Conservation (phyloP, 53 echinoderm and acorn worm genomes). For the Echinometra lucunter region DNA sequence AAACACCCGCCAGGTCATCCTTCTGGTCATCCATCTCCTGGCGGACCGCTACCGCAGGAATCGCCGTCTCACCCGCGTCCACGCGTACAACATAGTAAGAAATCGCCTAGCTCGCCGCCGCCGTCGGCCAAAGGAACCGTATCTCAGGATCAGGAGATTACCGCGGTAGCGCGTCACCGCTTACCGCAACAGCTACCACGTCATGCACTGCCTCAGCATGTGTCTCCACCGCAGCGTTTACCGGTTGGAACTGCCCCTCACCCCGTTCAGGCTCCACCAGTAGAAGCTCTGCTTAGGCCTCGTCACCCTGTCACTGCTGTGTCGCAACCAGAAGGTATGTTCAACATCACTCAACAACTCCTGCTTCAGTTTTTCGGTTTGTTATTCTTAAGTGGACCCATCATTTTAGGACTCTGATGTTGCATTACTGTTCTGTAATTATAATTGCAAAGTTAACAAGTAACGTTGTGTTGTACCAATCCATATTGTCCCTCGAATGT, state of each 20-base stretch:
- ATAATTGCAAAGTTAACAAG: no score
- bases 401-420: not conserved
- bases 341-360: not conserved
- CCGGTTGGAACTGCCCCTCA: not conserved
- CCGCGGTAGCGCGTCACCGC: not conserved
- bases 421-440: no score
- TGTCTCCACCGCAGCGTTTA: constrained; percentile 7
- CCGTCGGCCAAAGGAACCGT: not conserved
- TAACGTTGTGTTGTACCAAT: no score
- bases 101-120: constrained; percentile 18
- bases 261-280: not conserved
- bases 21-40: not conserved
- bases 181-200: constrained; percentile 14
- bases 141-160: not conserved
- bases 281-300: not conserved
- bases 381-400: not conserved
- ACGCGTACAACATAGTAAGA: constrained; percentile 24
- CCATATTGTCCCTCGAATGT: no score
- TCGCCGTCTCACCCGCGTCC: constrained; percentile 11
- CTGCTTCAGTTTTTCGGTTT: not conserved
- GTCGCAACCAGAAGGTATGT: constrained; percentile 6
- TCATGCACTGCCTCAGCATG: not conserved
- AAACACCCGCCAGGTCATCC: not conserved
- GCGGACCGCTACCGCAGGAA: not conserved
- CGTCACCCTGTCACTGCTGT: not conserved